Base-by-base conservation (phyloP, 2,113 vertebrate genomes). In the Tenrec ecaudatus region DNA sequence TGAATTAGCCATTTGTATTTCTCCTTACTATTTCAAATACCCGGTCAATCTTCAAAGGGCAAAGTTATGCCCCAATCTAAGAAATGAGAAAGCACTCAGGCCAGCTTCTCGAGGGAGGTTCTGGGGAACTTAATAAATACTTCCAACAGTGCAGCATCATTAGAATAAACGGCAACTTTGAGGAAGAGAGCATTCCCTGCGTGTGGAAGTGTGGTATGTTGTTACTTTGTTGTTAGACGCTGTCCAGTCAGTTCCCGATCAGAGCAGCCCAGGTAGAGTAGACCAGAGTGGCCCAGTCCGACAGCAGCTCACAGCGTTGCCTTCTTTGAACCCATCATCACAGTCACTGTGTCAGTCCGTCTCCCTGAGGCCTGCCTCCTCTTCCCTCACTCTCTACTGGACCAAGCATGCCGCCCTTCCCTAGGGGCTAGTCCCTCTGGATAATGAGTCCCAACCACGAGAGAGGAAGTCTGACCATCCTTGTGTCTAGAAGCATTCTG, bases 41-140 rank as follows among this genome's bases (percentile, higher is more conserved):
- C 20, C 82, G 25, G n/a, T 73, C 23, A 82, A 33, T 60, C 43
- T 53, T 88, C 77, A 89, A 91, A 95, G 62, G 86, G 77, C 69
- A 62, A 94, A 95, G 47, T 71, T 92, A 79, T 82, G 25, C 29
- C 23, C 38, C 16, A n/a, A 79, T 77, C 83, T 81, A 69, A 93
- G 89, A 94, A 62, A 92, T 87, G 76, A 64, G 76, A 83, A 91
- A 86, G 53, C 73, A 69, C 38, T n/a, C 68, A 40, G 22, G 64
- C 76, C 29, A 11, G 25, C 89, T 84, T 90, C 79, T 60, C 7
- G 69, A 82, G 6, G 27, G 82, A 92, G 15, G 79, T 86, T 91
- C 81, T 94, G n/a, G 85, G 58, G 53, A 92, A 93, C 89, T 90
- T 93, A 9, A 40, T 66, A 95, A 91, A 73, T 82, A 40, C 82